Percentiles rank a stretch among this genome's conserved stretches.
phyloP scores from a whole-genome alignment of 2,888 invertebrate species.

The Tipula unca region DNA sequence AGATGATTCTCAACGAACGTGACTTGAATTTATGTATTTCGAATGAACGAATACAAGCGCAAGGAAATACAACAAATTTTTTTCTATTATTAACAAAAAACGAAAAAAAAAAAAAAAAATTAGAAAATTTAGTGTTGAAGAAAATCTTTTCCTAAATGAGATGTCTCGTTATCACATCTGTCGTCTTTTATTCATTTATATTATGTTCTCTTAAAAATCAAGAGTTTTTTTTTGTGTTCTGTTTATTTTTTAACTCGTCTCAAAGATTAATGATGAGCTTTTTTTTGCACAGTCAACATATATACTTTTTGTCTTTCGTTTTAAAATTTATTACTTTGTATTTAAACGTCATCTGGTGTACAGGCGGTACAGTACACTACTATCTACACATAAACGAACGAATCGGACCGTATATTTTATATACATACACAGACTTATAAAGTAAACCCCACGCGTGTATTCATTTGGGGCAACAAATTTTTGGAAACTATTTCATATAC shows the following conservation, averaged over 20 bases:
- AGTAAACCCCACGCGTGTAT: neutral
- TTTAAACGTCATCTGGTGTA: neutral
- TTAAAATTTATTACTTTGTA: neutral
- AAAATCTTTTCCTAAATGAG: neutral
- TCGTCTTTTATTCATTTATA: conserved; percentile 8
- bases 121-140: neutral
- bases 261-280: neutral
- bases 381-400: neutral
- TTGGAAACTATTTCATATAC: neutral
- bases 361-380: neutral
- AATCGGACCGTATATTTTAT: neutral
- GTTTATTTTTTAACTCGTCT: neutral
- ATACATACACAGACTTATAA: too few species aligned
- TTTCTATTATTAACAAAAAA: neutral
- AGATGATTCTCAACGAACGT: neutral
- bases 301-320: neutral
- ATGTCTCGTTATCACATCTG: conserved; percentile 8
- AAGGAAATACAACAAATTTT: neutral
- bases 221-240: neutral
- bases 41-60: neutral
- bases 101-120: neutral
- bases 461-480: neutral
- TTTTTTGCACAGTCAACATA: neutral
- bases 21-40: neutral
- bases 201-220: neutral